Percentiles rank a stretch among this genome's conserved stretches.
These are phyloP conservation scores for Minunthozetes semirufus DNA, from an alignment of 2,888 invertebrate species.

Conservation along the genomic window DNA sequence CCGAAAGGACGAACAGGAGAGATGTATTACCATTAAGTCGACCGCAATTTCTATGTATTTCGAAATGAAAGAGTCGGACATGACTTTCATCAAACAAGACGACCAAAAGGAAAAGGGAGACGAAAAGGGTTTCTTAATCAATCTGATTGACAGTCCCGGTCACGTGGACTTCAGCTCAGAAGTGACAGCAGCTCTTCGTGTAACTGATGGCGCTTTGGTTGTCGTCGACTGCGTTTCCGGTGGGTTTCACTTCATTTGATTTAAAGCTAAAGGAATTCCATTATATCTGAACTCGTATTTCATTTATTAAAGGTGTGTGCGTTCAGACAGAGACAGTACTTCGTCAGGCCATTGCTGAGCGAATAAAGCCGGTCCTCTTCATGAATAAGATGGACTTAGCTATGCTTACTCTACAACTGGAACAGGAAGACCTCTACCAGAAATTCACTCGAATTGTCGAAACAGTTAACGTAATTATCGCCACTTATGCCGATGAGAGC, in stretches of 20 bases:
- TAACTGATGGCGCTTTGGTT: slow-evolving; percentile 98
- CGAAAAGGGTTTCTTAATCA: slow-evolving; percentile 95
- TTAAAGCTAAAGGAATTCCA: no score
- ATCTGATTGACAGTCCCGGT: slow-evolving; percentile 98
- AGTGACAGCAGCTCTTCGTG: slow-evolving; percentile 98
- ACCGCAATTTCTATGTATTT: slow-evolving; percentile 99
- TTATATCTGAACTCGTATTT: no score
- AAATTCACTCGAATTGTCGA: slow-evolving; percentile 99
- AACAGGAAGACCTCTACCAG: slow-evolving; percentile 86
- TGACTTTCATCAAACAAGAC: slow-evolving; percentile 79
- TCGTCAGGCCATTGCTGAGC: slow-evolving; percentile 98
- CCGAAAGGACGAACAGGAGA: slow-evolving; percentile 98
- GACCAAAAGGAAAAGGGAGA: slow-evolving; percentile 78
- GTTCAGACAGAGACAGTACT: slow-evolving; percentile 99
- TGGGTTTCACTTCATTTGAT: no score
- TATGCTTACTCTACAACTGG: slow-evolving; percentile 89
- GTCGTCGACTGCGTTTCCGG: slow-evolving; percentile 99
- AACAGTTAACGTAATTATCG: slow-evolving; percentile 99
- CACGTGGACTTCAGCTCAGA: slow-evolving; percentile 99
- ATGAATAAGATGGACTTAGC: slow-evolving; percentile 99
- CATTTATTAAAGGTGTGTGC: slow-evolving; percentile 74
- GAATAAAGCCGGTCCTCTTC: slow-evolving; percentile 99
- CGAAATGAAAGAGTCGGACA: slow-evolving; percentile 88
- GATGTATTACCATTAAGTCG: slow-evolving; percentile 99
- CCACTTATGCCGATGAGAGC: slow-evolving; percentile 93